Evolutionary conservation across 2,888 invertebrate genomes (phyloP).

Genomic region (Heteropelma amictum): DNA sequence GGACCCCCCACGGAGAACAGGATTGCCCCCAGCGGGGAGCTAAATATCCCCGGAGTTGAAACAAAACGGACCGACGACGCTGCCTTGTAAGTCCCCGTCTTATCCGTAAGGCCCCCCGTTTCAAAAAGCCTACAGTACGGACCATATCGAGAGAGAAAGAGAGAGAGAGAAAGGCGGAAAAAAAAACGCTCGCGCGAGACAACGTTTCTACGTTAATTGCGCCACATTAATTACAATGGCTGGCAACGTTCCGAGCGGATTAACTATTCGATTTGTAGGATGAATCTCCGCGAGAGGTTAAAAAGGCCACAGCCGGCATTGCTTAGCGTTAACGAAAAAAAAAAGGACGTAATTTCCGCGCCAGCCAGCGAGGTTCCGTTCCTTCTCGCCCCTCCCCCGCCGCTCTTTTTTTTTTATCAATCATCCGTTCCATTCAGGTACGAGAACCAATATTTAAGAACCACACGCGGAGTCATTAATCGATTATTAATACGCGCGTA

Average conservation of each 20-base stretch:
- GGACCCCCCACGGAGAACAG: slow-evolving; percentile 73
- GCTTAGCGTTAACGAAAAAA: slow-evolving; percentile 20
- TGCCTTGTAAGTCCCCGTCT: slow-evolving; percentile 10
- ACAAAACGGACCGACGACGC: slow-evolving; percentile 74
- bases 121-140: not conserved
- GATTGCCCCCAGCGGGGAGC: slow-evolving; percentile 77
- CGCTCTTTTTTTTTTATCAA: slow-evolving; percentile 29
- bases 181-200: slow-evolving; percentile 61
- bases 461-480: slow-evolving; percentile 44
- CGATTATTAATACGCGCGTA: slow-evolving; percentile 40
- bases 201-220: slow-evolving; percentile 74
- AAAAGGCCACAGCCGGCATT: slow-evolving; percentile 41
- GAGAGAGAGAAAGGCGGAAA: not conserved
- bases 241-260: slow-evolving; percentile 65
- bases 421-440: slow-evolving; percentile 34
- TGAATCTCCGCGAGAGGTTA: slow-evolving; percentile 45
- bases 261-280: slow-evolving; percentile 63
- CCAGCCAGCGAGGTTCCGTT: slow-evolving; percentile 18
- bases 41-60: slow-evolving; percentile 74
- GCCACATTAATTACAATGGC: slow-evolving; percentile 76
- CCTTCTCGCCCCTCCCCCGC: too few species aligned
- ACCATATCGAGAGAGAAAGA: not conserved
- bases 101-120: not conserved
- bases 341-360: slow-evolving; percentile 16
- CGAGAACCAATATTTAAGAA: slow-evolving; percentile 39